Evolutionary conservation across 2,797 vertebrate genomes (phyloP).

Genomic region (Emys orbicularis): DNA sequence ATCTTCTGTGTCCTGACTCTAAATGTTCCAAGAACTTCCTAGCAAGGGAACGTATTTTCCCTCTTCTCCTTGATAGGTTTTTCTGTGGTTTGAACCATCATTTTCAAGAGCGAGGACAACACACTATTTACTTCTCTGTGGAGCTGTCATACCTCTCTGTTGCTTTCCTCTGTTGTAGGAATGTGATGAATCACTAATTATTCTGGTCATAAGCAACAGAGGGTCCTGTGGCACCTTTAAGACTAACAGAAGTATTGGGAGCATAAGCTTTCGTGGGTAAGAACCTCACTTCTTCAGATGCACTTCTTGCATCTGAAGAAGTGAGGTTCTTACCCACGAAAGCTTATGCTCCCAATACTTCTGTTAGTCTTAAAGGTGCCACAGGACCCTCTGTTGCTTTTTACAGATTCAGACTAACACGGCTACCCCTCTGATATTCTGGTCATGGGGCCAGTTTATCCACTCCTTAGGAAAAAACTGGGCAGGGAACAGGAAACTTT

Average conservation of each 20-base stretch:
- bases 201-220: too few relatives aligned
- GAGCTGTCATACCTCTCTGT: neutral
- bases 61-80: neutral
- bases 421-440: too few relatives aligned
- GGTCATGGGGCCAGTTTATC: neutral
- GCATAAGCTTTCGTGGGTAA: too few relatives aligned
- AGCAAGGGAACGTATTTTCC: neutral
- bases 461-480: neutral
- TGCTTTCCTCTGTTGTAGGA: neutral
- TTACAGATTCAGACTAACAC: too few relatives aligned
- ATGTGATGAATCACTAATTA: neutral
- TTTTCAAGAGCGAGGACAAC: neutral
- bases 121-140: neutral
- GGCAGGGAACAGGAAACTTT: neutral
- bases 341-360: too few relatives aligned
- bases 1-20: neutral
- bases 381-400: too few relatives aligned
- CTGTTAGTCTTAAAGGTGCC: too few relatives aligned
- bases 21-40: neutral
- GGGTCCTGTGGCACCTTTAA: too few relatives aligned
- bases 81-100: accelerated
- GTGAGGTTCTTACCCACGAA: too few relatives aligned
- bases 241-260: too few relatives aligned
- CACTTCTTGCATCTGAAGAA: too few relatives aligned
- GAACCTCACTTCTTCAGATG: too few relatives aligned